Percentiles rank a stretch among this genome's conserved stretches.
These are phyloP conservation scores for Panthera uncia DNA, from an alignment of 2,113 vertebrate genomes.

Conservation along the genomic window DNA sequence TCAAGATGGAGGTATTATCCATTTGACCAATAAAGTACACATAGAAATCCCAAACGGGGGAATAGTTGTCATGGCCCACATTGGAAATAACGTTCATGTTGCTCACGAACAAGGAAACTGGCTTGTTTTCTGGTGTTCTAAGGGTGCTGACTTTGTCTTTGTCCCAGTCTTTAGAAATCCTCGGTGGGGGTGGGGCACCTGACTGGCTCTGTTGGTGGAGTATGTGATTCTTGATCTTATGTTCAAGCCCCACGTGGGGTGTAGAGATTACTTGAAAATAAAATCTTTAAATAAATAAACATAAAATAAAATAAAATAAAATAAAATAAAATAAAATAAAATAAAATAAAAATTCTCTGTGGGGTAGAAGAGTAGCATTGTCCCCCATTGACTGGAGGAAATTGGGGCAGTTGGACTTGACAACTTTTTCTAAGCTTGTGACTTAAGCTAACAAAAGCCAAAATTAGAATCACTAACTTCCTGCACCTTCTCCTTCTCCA, in stretches of 20 bases:
- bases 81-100: neutral
- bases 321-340: neutral
- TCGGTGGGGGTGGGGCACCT: neutral
- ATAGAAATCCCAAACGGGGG: neutral
- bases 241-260: neutral
- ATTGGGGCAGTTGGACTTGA: slow-evolving; percentile 16
- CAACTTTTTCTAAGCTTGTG: slow-evolving; percentile 61
- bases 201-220: neutral
- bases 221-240: neutral
- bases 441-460: slow-evolving; percentile 56
- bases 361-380: neutral
- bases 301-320: neutral
- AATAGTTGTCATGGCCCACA: neutral
- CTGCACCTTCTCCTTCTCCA: neutral
- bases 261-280: neutral
- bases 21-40: slow-evolving; percentile 14
- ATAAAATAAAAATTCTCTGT: neutral
- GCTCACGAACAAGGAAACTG: neutral
- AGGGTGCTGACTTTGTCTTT: neutral
- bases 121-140: neutral
- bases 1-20: slow-evolving; percentile 27
- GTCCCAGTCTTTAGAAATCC: slow-evolving; percentile 26
- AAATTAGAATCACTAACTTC: slow-evolving; percentile 62
- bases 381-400: slow-evolving; percentile 34
- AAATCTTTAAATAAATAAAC: neutral